Evolutionary conservation across 2,113 vertebrate genomes (phyloP).

Genomic region (Hydropotes inermis): DNA sequence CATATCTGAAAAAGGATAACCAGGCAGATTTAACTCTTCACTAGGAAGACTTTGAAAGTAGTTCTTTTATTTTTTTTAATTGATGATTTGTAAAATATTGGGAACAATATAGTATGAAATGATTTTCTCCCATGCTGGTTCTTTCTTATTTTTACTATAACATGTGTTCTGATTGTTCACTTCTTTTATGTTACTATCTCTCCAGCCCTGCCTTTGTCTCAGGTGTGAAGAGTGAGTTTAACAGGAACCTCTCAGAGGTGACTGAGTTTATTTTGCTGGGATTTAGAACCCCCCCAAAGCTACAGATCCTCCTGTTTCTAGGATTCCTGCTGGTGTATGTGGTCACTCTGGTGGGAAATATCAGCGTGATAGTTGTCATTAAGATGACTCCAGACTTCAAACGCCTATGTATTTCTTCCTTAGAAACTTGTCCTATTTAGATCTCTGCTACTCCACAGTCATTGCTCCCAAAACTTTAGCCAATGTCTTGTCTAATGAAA

Average conservation of each 20-base stretch:
- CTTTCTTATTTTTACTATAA: not conserved
- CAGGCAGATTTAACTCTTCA: not conserved
- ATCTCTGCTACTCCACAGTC: slow-evolving; percentile 77
- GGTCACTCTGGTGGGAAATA: slow-evolving; percentile 65
- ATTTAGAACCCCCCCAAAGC: slow-evolving; percentile 31
- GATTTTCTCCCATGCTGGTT: not conserved
- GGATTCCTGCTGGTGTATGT: slow-evolving; percentile 66
- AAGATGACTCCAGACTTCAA: slow-evolving; percentile 66
- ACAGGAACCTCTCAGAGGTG: slow-evolving; percentile 48
- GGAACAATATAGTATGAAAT: not conserved
- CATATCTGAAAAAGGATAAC: not conserved
- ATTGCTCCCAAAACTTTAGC: slow-evolving; percentile 74
- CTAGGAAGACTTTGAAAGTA: not conserved
- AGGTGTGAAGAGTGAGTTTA: not conserved
- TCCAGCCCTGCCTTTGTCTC: not conserved
- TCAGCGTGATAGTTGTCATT: slow-evolving; percentile 64
- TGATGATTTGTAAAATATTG: not conserved
- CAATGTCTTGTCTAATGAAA: slow-evolving; percentile 55
- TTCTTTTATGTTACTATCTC: not conserved
- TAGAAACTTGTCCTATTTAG: slow-evolving; percentile 74
- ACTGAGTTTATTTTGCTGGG: slow-evolving; percentile 69
- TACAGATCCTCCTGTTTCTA: slow-evolving; percentile 57
- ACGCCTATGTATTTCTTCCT: slow-evolving; percentile 78
- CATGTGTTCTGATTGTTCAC: not conserved
- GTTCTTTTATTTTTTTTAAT: not conserved